phyloP scores from a whole-genome alignment of 2,797 vertebrate genomes.

The Phrynocephalus forsythii region DNA sequence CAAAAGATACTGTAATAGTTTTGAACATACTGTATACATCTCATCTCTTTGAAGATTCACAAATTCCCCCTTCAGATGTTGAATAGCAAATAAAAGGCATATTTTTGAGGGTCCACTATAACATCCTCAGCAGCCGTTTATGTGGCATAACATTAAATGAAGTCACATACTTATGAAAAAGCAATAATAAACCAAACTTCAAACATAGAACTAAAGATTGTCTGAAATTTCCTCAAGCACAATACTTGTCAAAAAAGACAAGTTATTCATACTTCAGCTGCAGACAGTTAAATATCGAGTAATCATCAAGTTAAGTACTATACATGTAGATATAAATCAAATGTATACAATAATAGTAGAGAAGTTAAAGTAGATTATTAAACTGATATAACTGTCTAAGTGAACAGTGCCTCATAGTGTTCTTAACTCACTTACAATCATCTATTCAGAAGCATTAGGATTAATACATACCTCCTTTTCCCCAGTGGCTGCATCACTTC shows the following conservation, averaged over 20 bases:
- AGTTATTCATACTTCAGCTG: not conserved
- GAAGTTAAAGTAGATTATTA: not conserved
- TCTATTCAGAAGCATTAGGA: not conserved
- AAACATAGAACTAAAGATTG: not conserved
- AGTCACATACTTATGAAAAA: not conserved
- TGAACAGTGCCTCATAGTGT: not conserved
- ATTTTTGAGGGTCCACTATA: not conserved
- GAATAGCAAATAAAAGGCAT: not conserved
- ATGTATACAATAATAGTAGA: not conserved
- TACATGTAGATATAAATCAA: not conserved
- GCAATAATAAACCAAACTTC: not conserved
- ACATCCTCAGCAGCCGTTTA: not conserved
- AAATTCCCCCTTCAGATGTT: not conserved
- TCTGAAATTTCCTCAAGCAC: not conserved
- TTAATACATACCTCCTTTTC: not conserved
- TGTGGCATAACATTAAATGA: not conserved
- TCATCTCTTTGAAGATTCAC: not conserved
- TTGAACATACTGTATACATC: not conserved
- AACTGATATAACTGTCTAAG: not conserved
- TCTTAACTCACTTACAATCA: not conserved
- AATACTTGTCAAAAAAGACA: not conserved
- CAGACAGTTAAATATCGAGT: not conserved
- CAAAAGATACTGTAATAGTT: not conserved
- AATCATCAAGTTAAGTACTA: not conserved
- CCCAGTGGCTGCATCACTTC: not conserved